Percentiles rank a stretch among this genome's conserved stretches.
These are phyloP conservation scores for Emmelina monodactyla DNA, from an alignment of 2,888 invertebrate species.

Conservation along the genomic window DNA sequence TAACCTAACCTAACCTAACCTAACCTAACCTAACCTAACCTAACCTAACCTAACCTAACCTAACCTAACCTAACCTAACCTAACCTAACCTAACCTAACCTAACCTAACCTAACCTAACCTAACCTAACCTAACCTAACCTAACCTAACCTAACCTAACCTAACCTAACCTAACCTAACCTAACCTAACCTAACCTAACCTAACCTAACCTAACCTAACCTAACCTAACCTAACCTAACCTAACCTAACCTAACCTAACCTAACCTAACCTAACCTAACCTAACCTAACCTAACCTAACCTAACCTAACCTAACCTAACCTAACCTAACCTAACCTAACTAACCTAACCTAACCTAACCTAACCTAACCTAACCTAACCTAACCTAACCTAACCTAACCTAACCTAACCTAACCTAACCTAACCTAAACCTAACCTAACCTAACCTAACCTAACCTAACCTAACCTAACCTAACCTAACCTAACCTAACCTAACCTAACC, in stretches of 20 bases:
- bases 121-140: constrained; percentile 16
- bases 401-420: constrained; percentile 13
- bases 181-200: constrained; percentile 16
- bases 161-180: constrained; percentile 16
- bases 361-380: constrained; percentile 16
- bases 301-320: constrained; percentile 19
- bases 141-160: constrained; percentile 17
- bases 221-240: constrained; percentile 14
- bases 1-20: constrained; percentile 17
- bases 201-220: constrained; percentile 16
- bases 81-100: constrained; percentile 16
- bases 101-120: constrained; percentile 15
- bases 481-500: constrained; percentile 14
- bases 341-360: constrained; percentile 17
- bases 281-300: constrained; percentile 19
- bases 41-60: constrained; percentile 11
- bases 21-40: constrained; percentile 18
- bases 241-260: constrained; percentile 15
- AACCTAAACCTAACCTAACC: no score
- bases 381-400: constrained; percentile 16
- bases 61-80: constrained; percentile 16
- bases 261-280: constrained; percentile 19
- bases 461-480: constrained; percentile 16
- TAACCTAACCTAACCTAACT: constrained; percentile 18
- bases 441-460: constrained; percentile 16